Evolutionary conservation across 2,888 invertebrate species (phyloP), one percentile per base, ranked within the genome.

Genomic region (Gasteruption jaculator): DNA sequence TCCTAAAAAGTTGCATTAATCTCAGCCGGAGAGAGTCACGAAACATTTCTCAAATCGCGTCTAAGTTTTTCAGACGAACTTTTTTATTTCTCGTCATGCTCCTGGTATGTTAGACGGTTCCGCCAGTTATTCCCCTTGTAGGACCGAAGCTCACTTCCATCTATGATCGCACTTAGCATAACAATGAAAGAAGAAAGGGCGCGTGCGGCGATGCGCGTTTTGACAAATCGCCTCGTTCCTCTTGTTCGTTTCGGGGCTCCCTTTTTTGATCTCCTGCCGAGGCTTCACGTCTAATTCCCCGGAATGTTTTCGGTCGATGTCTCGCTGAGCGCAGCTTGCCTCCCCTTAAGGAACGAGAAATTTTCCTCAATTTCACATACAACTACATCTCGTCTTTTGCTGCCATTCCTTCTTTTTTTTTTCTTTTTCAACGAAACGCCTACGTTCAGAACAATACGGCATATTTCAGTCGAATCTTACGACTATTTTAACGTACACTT

Each of bases 231-330:
- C 54, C 48, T 51, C 47, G 52, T 53, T 55, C 51, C 54, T 54
- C 53, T 48, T 52, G 50, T 46, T 50, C 54, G 50, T 54, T 57
- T 57, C 53, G 45, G 43, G 46, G 35, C 43, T 52, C 50, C 44
- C 45, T 46, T 38, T 52, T 49, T 53, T 51, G 53, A 60, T 60
- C 54, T 59, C 63, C 60, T 49, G 56, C 53, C 53, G 59, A 50
- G 58, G 53, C 54, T 50, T 50, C 58, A 46, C 60, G 60, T 64
- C 64, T 69, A 69, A 68, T 68, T 68, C 64, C 54, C 56, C 60
- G 67, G 65, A 65, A 68, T 67, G 62, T 67, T 67, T 67, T 68
- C 57, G 58, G 52, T 48, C 52, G 63, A 58, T 53, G 61, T 64
- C 63, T 65, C 58, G 64, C 68, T 62, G 66, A 43, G 62, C 60